Base-by-base conservation (phyloP, 1,140 invertebrate species). In the Stegodyphus dumicola region DNA sequence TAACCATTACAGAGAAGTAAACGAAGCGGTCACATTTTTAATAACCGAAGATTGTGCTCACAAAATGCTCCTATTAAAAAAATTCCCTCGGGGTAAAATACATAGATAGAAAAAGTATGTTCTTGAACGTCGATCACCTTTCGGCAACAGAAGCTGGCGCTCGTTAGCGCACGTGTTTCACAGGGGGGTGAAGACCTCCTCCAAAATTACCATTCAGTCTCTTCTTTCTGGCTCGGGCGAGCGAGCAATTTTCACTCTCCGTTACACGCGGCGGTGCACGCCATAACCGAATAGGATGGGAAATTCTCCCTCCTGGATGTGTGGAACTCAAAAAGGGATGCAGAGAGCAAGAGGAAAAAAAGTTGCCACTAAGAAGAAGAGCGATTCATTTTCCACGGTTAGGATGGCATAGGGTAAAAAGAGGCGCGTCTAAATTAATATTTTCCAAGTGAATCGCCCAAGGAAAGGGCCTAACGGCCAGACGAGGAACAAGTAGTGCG, bases 191-290 rank as follows among this genome's bases (percentile, higher is more conserved):
- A 33, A 60, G 56, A 60, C 56, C 56, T 60, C 56, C 56, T 11
- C 56, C 56, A 2, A 15, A 71, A 53, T 33, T 71, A 9, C 33
- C 69, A 48, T 60, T 80, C 53, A 33, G 53, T 54, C 48, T 71
- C 66, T 53, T 69, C 56, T 60, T 15, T 11, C 15, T 60, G 9
- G 65, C 15, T 66, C 80, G 15, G 49, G 51, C 11, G 77, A 79
- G 60, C 54, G 71, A 83, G 53, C 80, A 83, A 75, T 83, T 83
- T 83, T 75, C 70, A 74, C 52, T 71, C 56, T 66, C 70, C 60
- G 80, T 75, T 75, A 75, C 80, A 75, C 80, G 60, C 60, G 60
- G 51, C 15, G 7, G 53, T 10, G 17, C 48, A 52, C 49, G 53
- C 60, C 74, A 73, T 33, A 33, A 33, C 78, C 78, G 78, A 73